Evolutionary conservation across 1,140 invertebrate genomes (phyloP), one percentile per base, ranked within the genome.

Genomic region (Calliopsis andreniformis): DNA sequence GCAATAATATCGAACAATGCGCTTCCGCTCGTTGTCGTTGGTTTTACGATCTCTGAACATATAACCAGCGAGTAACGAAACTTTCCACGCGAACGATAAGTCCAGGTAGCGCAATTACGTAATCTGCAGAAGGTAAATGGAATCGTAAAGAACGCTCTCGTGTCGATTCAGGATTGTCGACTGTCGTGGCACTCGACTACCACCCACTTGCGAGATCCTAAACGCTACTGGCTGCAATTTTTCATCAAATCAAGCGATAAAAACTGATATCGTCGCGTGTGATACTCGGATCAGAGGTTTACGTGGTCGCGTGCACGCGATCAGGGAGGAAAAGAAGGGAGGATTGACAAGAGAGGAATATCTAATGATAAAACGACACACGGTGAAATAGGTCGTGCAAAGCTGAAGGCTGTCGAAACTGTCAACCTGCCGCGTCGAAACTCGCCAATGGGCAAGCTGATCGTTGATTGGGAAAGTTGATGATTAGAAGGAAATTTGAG

Each of bases 391-490:
- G 67, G 67, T 69, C 67, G 53, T 20, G 28, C 42, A 32, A 43
- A 67, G 35, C 23, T 67, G 55, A 58, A 58, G 58, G 35, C 35
- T 20, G 66, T 35, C 16, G 51, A 51, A 10, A 10, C 8, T 1
- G 20, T 14, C 49, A 12, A 18, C 53, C n/a, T 3, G 45, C 5
- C 5, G 20, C 47, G 20, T n/a, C 47, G n/a, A 49, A 49, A 49
- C 47, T 45, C 20, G 35, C 16, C n/a, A 42, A 39, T 47, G 56
- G 18, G 28, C 39, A 66, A 3, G 35, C 35, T 39, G 35, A 10
- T 39, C 25, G 20, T 49, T 43, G 64, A n/a, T 79, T 63, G 70
- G 53, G 82, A 83, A 79, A 83, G 80, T 83, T 66, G 49, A 23
- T 23, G 49, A 53, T 53, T 23, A 14, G 49, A 53, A 39, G 4